These are phyloP conservation scores for Dipus sagitta DNA, from an alignment of 2,797 vertebrate genomes.

Conservation along the genomic window DNA sequence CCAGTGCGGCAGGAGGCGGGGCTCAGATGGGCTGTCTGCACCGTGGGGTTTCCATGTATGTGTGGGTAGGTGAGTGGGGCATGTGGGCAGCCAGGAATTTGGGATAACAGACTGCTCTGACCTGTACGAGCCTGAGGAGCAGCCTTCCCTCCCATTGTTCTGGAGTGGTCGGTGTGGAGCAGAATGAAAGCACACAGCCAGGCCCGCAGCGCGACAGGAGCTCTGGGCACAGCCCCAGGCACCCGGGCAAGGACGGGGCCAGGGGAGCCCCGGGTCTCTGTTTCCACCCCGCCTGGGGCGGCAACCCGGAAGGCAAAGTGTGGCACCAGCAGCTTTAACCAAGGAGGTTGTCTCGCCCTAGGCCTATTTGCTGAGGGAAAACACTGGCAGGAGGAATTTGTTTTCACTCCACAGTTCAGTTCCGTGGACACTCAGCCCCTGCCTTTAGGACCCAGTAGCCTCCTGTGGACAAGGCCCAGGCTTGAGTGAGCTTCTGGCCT, in stretches of 20 bases:
- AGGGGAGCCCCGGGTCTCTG: not conserved
- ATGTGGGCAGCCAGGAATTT: too few species aligned
- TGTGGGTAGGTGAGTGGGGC: accelerated
- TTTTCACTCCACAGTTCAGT: not conserved
- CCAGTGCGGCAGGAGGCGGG: too few species aligned
- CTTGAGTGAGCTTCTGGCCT: not conserved
- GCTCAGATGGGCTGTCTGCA: not conserved
- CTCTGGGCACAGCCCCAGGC: not conserved
- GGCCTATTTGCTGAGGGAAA: not conserved
- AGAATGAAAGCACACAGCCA: not conserved
- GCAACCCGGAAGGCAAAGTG: not conserved
- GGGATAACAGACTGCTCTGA: not conserved
- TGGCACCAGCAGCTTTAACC: not conserved
- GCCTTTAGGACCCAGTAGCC: not conserved
- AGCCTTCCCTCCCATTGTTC: not conserved
- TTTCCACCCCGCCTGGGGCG: not conserved
- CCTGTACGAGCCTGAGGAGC: not conserved
- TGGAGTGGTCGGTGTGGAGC: not conserved
- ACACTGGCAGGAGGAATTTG: not conserved
- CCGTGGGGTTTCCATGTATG: accelerated
- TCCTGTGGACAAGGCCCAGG: not conserved
- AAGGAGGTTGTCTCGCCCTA: not conserved
- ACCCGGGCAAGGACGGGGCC: not conserved
- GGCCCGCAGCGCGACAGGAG: not conserved
- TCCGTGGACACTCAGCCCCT: not conserved